Evolutionary conservation across 2,888 invertebrate genomes (phyloP).

Genomic region (Folsomia manolachei): DNA sequence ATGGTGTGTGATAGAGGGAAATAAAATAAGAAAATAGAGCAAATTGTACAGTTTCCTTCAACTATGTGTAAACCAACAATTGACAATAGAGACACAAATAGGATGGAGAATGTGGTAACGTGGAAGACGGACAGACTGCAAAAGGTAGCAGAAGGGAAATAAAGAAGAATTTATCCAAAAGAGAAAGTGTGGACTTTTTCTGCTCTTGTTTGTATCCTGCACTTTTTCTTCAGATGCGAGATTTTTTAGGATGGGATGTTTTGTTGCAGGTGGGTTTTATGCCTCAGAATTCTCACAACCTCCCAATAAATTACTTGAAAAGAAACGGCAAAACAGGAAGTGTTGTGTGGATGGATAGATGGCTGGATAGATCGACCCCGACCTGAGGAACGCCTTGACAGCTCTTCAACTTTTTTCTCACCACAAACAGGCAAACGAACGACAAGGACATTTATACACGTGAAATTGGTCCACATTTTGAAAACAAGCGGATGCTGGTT

Average conservation of each 20-base stretch:
- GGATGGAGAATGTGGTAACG: not conserved
- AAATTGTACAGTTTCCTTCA: not conserved
- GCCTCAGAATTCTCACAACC: not conserved
- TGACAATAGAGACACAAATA: slow-evolving; percentile 2
- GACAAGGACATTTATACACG: not conserved
- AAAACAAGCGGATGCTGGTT: no score
- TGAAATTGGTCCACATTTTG: no score
- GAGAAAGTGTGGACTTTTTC: not conserved
- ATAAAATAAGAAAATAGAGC: slow-evolving; percentile 3
- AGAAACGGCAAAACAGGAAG: not conserved
- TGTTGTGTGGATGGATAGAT: no score
- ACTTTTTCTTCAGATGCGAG: not conserved
- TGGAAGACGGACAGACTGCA: not conserved
- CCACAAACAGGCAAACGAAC: not conserved
- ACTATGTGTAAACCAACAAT: not conserved
- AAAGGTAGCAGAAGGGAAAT: no score
- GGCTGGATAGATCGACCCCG: not conserved
- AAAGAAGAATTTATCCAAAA: no score
- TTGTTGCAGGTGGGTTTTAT: slow-evolving; percentile 1
- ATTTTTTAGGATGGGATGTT: not conserved
- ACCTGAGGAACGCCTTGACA: no score
- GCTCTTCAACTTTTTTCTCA: no score
- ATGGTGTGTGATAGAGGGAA: not conserved
- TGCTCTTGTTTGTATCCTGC: not conserved
- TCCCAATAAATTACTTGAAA: not conserved